These are phyloP conservation scores for Cyclophora albipunctata DNA, from an alignment of 2,888 invertebrate species.

Conservation along the genomic window DNA sequence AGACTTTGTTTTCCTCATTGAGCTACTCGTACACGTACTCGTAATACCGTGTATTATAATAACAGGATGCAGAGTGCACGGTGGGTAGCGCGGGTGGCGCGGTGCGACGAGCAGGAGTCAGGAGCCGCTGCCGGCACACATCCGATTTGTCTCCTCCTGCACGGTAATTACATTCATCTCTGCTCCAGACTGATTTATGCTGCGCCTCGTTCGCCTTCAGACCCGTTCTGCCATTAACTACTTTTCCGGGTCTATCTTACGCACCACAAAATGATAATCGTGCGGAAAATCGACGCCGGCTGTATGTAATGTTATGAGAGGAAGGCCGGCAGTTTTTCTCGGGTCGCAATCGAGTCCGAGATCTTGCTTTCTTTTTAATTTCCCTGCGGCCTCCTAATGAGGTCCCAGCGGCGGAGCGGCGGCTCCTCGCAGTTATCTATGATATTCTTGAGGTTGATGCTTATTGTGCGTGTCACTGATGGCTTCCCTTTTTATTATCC, in stretches of 20 bases:
- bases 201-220: slow-evolving; percentile 36
- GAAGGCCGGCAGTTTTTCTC: slow-evolving; percentile 66
- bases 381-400: slow-evolving; percentile 76
- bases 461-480: slow-evolving; percentile 77
- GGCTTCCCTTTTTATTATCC: slow-evolving; percentile 75
- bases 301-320: slow-evolving; percentile 76
- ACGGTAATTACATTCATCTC: slow-evolving; percentile 58
- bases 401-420: slow-evolving; percentile 62
- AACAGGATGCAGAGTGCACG: no score
- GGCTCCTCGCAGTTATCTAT: slow-evolving; percentile 69
- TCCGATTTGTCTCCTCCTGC: slow-evolving; percentile 49
- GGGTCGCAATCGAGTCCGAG: slow-evolving; percentile 71
- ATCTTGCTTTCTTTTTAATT: slow-evolving; percentile 76
- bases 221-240: slow-evolving; percentile 56
- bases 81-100: no score
- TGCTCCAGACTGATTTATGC: slow-evolving; percentile 57
- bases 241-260: slow-evolving; percentile 66
- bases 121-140: slow-evolving; percentile 26
- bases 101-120: no score
- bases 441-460: slow-evolving; percentile 77
- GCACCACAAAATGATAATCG: slow-evolving; percentile 76
- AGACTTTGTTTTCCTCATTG: slow-evolving; percentile 2
- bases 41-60: no score
- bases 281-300: slow-evolving; percentile 72
- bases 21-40: neutral